A percentile compares a stretch with the other conserved stretches of the same genome.
Conservation (phyloP, 1,140 invertebrate species). For the Geopemphigus sp. region DNA sequence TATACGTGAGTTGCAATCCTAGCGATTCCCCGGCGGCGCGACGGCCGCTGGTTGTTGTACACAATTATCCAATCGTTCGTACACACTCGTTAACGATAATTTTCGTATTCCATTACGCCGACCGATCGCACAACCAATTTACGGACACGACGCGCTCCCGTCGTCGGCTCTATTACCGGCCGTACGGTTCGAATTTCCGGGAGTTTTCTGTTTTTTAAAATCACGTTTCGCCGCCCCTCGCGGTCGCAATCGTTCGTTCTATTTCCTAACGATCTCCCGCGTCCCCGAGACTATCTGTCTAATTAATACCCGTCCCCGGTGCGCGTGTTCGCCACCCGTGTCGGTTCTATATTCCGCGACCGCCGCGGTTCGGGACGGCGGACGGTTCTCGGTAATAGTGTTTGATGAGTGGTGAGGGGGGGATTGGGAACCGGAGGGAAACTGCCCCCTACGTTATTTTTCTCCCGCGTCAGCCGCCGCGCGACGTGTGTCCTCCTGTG, state of each 20-base stretch:
- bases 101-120: background rate
- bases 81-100: conserved; percentile 1
- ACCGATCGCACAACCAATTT: conserved; percentile 14
- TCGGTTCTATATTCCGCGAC: background rate
- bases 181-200: background rate
- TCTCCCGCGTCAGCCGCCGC: too few species aligned
- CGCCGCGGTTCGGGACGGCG: background rate
- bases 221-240: background rate
- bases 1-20: background rate
- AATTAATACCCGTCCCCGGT: background rate
- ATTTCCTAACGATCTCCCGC: background rate
- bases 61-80: background rate
- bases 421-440: background rate
- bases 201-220: too few species aligned
- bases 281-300: background rate
- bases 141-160: too few species aligned
- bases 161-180: too few species aligned
- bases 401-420: too few species aligned
- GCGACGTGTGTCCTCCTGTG: too few species aligned
- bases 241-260: background rate
- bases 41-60: background rate
- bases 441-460: background rate
- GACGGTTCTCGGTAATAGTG: too few species aligned
- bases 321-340: too few species aligned
- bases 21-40: too few species aligned